Evolutionary conservation across 2,888 invertebrate genomes (phyloP), one percentile per base, ranked within the genome.

Genomic region (Leucophora obtusa): DNA sequence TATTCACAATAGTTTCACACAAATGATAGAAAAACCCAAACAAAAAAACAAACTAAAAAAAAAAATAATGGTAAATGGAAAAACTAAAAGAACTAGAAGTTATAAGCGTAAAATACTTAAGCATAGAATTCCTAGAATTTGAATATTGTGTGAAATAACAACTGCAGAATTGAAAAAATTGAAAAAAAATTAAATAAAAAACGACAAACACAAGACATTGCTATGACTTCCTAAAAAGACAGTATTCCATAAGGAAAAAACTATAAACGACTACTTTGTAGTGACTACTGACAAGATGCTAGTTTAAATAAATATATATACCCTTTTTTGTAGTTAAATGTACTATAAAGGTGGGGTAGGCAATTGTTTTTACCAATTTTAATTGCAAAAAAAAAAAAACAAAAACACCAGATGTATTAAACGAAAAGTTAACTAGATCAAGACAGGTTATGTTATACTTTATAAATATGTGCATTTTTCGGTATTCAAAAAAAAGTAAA

Each of bases 81-180:
- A 70, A 56, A 43, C 17, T 14, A 5, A 43, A n/a, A 56, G 53
- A 86, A 88, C 85, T 86, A 83, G 86, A 88, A 87, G 88, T 86
- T 82, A 69, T 69, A 83, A 82, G 83, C 83, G 86, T 88, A 81
- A 82, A 83, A 84, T 75, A 81, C 73, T 81, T 62, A 75, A 87
- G 84, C 85, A 62, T 24, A 78, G 47, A 78, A 79, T 83, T 83
- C 83, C 75, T 78, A 82, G 83, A 83, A 82, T 76, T 83, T 79
- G 76, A 76, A 80, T 81, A 79, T 82, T 81, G 81, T 81, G 81
- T 81, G 81, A 81, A 81, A 74, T 81, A 81, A 66, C 77, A 81
- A 81, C 77, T 73, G 77, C 77, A 78, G 33, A 75, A 54, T 58
- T 28, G 43, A 62, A 7, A 43, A 24, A 43, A n/a, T n/a, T n/a